Percentiles rank a stretch among this genome's conserved stretches.
These are phyloP conservation scores for Thera britannica DNA, from an alignment of 2,888 invertebrate genomes.

Conservation along the genomic window DNA sequence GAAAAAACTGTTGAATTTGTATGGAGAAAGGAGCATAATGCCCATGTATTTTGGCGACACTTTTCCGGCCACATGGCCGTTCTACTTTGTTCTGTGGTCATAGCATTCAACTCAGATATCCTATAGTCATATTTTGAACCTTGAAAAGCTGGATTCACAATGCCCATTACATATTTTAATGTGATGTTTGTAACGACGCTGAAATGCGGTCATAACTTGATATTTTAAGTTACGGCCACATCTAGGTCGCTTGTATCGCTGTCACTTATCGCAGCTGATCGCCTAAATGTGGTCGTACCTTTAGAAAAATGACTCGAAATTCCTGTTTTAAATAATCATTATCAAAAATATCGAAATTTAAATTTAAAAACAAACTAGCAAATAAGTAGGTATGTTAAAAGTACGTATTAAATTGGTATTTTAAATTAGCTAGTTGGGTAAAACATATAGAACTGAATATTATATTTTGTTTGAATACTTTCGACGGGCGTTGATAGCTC, in stretches of 20 bases:
- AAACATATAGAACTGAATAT: constrained; percentile 72
- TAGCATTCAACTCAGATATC: too few relatives aligned
- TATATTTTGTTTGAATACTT: constrained; percentile 56
- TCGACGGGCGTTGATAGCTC: constrained; percentile 57
- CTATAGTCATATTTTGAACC: background rate
- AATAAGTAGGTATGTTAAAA: constrained; percentile 70
- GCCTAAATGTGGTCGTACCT: constrained; percentile 7
- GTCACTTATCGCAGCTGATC: too few relatives aligned
- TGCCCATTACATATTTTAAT: background rate
- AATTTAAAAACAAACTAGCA: constrained; percentile 64
- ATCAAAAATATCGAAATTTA: constrained; percentile 54
- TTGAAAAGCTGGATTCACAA: too few relatives aligned
- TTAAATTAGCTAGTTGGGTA: constrained; percentile 68
- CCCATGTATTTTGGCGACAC: too few relatives aligned
- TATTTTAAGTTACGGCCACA: too few relatives aligned
- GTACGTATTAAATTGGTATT: constrained; percentile 66
- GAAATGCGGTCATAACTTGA: too few relatives aligned
- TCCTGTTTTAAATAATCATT: constrained; percentile 52
- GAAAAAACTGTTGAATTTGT: too few relatives aligned
- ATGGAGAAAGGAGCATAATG: too few relatives aligned
- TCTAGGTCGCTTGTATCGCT: too few relatives aligned
- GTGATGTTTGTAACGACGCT: background rate
- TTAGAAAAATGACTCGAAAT: constrained; percentile 24
- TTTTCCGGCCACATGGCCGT: too few relatives aligned
- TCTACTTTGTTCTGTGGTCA: too few relatives aligned